Conservation (phyloP, 2,888 invertebrate species). For the Polydrusus tereticollis region DNA sequence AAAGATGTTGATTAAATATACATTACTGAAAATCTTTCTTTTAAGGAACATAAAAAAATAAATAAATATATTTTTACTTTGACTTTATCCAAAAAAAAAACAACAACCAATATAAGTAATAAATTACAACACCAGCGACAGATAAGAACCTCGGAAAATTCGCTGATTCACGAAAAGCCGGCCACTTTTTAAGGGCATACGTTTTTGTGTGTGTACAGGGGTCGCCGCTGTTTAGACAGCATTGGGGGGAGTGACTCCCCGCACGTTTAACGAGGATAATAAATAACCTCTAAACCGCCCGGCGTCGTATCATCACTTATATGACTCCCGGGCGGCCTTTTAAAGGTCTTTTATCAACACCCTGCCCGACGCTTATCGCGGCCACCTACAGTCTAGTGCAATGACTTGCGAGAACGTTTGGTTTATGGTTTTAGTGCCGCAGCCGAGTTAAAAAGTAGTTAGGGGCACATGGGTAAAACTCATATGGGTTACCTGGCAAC, state of each 20-base stretch:
- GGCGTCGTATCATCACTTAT: slow-evolving; percentile 56
- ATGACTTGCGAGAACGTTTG: slow-evolving; percentile 54
- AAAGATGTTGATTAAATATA: no score
- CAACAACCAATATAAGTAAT: no score
- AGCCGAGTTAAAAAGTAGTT: no score
- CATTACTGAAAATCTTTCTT: no score
- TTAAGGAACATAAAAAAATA: no score
- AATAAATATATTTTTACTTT: no score
- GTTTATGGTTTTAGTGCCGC: no score
- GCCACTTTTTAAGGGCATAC: slow-evolving; percentile 20
- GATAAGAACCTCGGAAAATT: not conserved
- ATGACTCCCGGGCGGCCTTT: slow-evolving; percentile 59
- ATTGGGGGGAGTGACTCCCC: slow-evolving; percentile 40
- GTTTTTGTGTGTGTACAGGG: slow-evolving; percentile 10
- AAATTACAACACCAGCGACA: not conserved
- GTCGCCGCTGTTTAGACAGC: slow-evolving; percentile 17
- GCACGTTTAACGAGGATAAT: slow-evolving; percentile 42
- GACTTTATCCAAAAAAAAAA: no score
- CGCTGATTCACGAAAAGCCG: not conserved
- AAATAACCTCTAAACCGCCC: slow-evolving; percentile 44
- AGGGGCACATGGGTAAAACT: no score
- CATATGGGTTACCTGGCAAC: no score
- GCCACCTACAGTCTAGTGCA: slow-evolving; percentile 50
- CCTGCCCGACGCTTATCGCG: slow-evolving; percentile 60
- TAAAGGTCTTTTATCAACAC: slow-evolving; percentile 62